These are phyloP conservation scores for Drosophila virilis DNA, from an alignment of 1,140 invertebrate species.

Conservation along the genomic window DNA sequence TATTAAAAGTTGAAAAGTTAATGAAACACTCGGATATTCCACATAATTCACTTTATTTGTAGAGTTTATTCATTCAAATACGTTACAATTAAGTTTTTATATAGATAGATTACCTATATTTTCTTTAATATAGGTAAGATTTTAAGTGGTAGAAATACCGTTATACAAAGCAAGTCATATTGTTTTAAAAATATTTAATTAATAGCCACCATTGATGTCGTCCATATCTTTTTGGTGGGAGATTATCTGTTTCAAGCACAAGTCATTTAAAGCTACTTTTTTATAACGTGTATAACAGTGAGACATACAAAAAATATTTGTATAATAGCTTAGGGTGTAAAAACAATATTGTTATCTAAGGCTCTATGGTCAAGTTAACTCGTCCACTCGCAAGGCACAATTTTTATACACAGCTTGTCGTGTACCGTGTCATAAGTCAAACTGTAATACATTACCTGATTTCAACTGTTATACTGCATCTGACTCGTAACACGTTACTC, in stretches of 20 bases:
- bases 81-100: constrained; percentile 8
- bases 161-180: background rate
- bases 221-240: background rate
- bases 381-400: constrained; percentile 21
- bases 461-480: background rate
- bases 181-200: background rate
- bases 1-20: constrained; percentile 7
- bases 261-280: background rate
- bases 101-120: no score
- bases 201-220: background rate
- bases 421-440: background rate
- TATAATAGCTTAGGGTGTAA: constrained; percentile 14
- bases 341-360: constrained; percentile 2
- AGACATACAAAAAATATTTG: constrained; percentile 5
- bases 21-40: constrained; percentile 7
- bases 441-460: background rate
- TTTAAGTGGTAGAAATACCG: background rate
- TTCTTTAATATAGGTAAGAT: background rate
- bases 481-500: background rate
- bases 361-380: constrained; percentile 20
- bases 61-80: constrained; percentile 6
- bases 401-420: background rate
- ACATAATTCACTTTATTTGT: constrained; percentile 23
- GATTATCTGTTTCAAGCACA: background rate
- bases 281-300: background rate